Percentiles rank a stretch among this genome's conserved stretches.
Conservation (phyloP, 2,888 invertebrate species). For the Coremacera marginata region DNA sequence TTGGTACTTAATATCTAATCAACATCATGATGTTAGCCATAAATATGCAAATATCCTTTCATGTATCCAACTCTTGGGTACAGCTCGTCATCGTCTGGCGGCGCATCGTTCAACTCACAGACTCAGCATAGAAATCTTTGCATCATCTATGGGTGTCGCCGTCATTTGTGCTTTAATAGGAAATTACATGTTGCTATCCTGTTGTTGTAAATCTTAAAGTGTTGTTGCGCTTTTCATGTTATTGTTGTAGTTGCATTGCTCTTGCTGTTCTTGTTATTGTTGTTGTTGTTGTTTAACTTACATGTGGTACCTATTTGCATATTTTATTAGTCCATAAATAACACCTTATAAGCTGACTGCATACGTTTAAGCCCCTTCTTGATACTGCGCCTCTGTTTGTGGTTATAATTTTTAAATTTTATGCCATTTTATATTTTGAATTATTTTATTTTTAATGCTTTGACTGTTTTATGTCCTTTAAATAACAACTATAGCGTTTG, state of each 20-base stretch:
- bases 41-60: constrained; percentile 42
- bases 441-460: neutral
- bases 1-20: constrained; percentile 28
- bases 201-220: constrained; percentile 15
- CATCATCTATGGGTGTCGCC: constrained; percentile 20
- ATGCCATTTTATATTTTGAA: neutral
- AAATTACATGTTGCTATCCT: constrained; percentile 35
- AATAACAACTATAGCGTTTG: neutral
- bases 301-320: constrained; percentile 29
- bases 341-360: constrained; percentile 50
- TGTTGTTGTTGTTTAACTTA: constrained; percentile 25
- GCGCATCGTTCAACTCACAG: neutral
- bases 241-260: neutral
- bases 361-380: neutral
- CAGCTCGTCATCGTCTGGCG: neutral
- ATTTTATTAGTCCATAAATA: constrained; percentile 62
- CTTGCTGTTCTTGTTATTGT: neutral
- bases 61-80: neutral
- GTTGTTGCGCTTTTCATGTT: constrained; percentile 17
- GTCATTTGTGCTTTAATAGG: constrained; percentile 18
- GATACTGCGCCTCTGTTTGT: neutral
- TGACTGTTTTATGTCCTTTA: neutral
- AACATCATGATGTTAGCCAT: constrained; percentile 37
- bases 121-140: neutral
- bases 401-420: constrained; percentile 5